These are phyloP conservation scores for Chaetodon trifasciatus DNA, from an alignment of 2,797 vertebrate genomes.

Conservation along the genomic window DNA sequence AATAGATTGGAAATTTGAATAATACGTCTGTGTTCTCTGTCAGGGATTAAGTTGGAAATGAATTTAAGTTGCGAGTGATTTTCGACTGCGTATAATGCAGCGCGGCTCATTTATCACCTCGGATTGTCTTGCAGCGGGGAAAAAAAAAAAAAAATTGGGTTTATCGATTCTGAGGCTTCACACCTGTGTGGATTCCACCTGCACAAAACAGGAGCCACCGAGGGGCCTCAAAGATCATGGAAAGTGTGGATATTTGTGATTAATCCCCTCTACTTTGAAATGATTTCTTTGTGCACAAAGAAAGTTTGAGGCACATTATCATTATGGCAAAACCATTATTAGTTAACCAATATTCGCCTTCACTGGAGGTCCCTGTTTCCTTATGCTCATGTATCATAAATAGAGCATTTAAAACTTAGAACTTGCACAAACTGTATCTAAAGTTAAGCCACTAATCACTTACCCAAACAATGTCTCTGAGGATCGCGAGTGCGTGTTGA, in stretches of 20 bases:
- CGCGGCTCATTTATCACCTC: conserved; percentile 58
- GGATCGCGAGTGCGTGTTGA: conserved; percentile 58
- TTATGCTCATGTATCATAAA: conserved; percentile 58
- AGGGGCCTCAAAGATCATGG: conserved; percentile 9
- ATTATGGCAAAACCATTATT: conserved; percentile 42
- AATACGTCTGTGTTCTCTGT: conserved; percentile 64
- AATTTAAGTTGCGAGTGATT: conserved; percentile 58
- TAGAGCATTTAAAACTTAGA: conserved; percentile 63
- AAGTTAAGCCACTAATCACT: conserved; percentile 74
- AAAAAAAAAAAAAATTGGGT: conserved; percentile 46
- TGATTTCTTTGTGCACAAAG: conserved; percentile 27
- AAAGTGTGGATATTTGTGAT: conserved; percentile 23
- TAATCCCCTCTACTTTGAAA: conserved; percentile 15
- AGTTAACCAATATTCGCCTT: conserved; percentile 38
- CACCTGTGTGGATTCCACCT: conserved; percentile 54
- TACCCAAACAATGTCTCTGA: conserved; percentile 73
- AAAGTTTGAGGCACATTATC: conserved; percentile 52
- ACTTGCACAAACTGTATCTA: conserved; percentile 58
- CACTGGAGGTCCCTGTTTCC: conserved; percentile 31
- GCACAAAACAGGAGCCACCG: conserved; percentile 1
- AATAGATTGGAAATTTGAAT: conserved; percentile 68
- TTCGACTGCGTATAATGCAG: conserved; percentile 32
- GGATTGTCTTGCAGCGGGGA: conserved; percentile 34
- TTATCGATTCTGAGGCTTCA: conserved; percentile 63
- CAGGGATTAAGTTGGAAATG: conserved; percentile 61